These are phyloP conservation scores for Busseola fusca DNA, from an alignment of 2,888 invertebrate genomes.

Conservation along the genomic window DNA sequence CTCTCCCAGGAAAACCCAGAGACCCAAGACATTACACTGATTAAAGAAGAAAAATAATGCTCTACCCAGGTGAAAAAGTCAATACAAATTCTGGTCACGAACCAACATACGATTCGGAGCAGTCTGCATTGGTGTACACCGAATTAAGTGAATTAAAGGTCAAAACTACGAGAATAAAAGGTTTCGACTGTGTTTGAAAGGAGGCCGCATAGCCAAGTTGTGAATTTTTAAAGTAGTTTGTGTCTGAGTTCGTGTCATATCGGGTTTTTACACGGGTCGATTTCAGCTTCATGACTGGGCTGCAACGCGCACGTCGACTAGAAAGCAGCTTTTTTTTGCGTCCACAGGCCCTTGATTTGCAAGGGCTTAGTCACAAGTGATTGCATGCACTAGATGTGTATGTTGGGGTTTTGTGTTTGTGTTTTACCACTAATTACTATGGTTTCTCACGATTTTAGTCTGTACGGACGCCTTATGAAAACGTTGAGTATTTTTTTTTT, in stretches of 20 bases:
- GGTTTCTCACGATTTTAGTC: not conserved
- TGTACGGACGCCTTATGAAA: not conserved
- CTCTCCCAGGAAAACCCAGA: slow-evolving; percentile 26
- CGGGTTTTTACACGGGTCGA: slow-evolving; percentile 1
- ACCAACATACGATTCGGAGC: slow-evolving; percentile 56
- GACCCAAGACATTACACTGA: slow-evolving; percentile 60
- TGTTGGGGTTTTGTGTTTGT: not conserved
- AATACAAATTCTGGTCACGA: slow-evolving; percentile 59
- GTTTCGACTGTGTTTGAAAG: slow-evolving; percentile 44
- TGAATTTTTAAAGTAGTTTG: slow-evolving; percentile 64
- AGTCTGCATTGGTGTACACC: slow-evolving; percentile 66
- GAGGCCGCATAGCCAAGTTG: slow-evolving; percentile 50
- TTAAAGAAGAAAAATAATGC: slow-evolving; percentile 64
- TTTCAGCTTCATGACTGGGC: not conserved
- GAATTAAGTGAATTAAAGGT: slow-evolving; percentile 68
- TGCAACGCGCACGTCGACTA: not conserved
- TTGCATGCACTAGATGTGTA: too few species aligned
- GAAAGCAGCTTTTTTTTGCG: not conserved
- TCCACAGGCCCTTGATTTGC: not conserved
- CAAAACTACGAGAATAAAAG: slow-evolving; percentile 59
- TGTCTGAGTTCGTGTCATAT: not conserved
- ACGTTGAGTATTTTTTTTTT: too few species aligned
- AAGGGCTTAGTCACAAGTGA: not conserved
- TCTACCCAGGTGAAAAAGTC: slow-evolving; percentile 59
- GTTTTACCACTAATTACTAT: not conserved